Conservation (phyloP, 2,797 vertebrate species). For the Sebastes matsubarae region DNA sequence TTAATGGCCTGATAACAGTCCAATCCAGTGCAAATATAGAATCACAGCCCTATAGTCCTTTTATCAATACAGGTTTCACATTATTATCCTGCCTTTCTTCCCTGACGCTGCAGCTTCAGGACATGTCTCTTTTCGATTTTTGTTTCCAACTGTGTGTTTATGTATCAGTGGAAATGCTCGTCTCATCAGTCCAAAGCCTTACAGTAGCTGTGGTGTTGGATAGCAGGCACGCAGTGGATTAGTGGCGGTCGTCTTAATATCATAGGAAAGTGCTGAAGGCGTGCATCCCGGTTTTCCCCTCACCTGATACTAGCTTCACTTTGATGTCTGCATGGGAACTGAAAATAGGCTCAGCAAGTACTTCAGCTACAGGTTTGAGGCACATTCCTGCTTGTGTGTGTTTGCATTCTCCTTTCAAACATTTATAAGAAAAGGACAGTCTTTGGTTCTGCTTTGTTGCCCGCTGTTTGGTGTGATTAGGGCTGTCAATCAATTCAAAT, state of each 20-base stretch:
- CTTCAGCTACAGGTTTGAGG: neutral
- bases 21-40: neutral
- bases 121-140: neutral
- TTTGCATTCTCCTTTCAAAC: slow-evolving; percentile 6
- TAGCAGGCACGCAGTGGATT: slow-evolving; percentile 33
- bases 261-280: slow-evolving; percentile 40
- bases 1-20: too few species aligned
- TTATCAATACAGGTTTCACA: neutral
- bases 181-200: slow-evolving; percentile 42
- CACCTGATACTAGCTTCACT: slow-evolving; percentile 45
- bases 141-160: slow-evolving; percentile 14
- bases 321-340: slow-evolving; percentile 44
- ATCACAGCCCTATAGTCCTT: neutral
- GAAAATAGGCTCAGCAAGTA: slow-evolving; percentile 38
- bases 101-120: slow-evolving; percentile 22
- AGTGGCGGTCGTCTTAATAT: slow-evolving; percentile 22
- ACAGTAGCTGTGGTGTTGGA: slow-evolving; percentile 10
- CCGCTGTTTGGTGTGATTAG: neutral
- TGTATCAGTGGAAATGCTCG: slow-evolving; percentile 29
- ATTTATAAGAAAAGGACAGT: neutral
- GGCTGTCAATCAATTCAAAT: too few species aligned
- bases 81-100: neutral
- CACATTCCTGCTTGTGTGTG: neutral
- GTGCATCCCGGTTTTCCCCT: slow-evolving; percentile 18
- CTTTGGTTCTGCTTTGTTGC: slow-evolving; percentile 14